Evolutionary conservation across 2,113 vertebrate species (phyloP), one percentile per base, ranked within the genome.

Genomic region (Brachyistius frenatus): DNA sequence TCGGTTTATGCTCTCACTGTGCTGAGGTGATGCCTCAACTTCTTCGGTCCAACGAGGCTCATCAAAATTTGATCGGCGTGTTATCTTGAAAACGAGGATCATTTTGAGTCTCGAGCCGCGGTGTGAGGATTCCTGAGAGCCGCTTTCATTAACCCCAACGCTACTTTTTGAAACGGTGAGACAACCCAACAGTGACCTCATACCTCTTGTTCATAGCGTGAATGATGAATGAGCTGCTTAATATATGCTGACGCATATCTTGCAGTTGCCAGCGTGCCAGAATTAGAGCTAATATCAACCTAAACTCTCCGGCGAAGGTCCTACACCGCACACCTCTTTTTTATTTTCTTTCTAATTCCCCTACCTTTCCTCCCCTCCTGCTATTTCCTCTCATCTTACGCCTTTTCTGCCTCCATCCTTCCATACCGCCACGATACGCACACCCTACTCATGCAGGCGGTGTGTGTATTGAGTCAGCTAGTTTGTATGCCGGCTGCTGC

Each of bases 401-500:
- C 23, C 23, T 23, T 23, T 33, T 88, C 53, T 73, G 56, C 56
- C 37, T 68, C 64, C 66, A 83, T 82, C 75, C 87, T 55, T 77
- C 63, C 50, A 67, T 64, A 63, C 73, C 10, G 4, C 68, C 62
- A 53, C 46, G 37, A 66, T 68, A 69, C 72, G 73, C 76, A 72
- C 63, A 3, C 76, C 70, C 66, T 71, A 4, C 76, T 64, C 50
- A 33, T 52, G 50, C 69, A 62, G 78, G 15, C 52, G 13, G n/a
- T 57, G 62, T 60, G 78, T 66, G 46, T 54, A 81, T 89, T 89
- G 90, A 89, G 83, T 92, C 82, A 90, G 90, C 90, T 92, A 80
- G 85, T 93, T 90, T 92, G 92, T 92, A 92, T 93, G 88, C 90
- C 4, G 67, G 89, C 73, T 89, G 84, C 88, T 82, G 80, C 88